Conservation (phyloP, 2,113 vertebrate species). For the Phalacrocorax brasilianus region DNA sequence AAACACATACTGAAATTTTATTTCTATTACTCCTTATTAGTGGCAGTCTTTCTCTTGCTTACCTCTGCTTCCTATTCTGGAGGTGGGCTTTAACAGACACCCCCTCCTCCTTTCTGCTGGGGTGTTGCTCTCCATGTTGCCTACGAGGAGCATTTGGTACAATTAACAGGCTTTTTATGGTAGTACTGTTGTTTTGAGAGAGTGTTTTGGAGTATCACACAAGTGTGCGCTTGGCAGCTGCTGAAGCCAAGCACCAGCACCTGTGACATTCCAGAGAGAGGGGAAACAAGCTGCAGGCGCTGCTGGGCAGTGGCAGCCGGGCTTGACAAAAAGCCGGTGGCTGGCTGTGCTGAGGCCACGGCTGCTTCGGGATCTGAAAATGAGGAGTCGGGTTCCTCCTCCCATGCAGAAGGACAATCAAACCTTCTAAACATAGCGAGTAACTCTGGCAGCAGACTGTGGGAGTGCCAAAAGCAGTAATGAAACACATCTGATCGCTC, state of each 20-base stretch:
- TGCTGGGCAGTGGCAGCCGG: neutral
- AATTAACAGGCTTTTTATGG: neutral
- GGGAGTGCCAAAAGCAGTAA: neutral
- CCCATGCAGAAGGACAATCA: neutral
- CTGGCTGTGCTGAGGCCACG: rapidly evolving
- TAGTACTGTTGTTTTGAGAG: neutral
- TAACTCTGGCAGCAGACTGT: neutral
- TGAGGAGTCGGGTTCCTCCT: neutral
- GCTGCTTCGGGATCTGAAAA: neutral
- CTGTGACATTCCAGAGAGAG: neutral
- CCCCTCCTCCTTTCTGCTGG: neutral
- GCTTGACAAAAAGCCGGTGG: rapidly evolving
- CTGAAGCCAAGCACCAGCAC: neutral
- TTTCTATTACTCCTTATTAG: neutral
- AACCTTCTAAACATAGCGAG: neutral
- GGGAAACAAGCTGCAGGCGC: neutral
- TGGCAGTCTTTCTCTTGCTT: neutral
- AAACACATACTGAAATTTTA: neutral
- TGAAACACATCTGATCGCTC: rapidly evolving
- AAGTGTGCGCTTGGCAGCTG: neutral
- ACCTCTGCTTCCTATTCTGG: neutral
- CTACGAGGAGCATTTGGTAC: neutral
- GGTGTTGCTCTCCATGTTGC: neutral
- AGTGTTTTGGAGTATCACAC: neutral
- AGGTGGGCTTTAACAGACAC: neutral